Conservation (phyloP, 2,888 invertebrate genomes). For the Desoria tigrina region DNA sequence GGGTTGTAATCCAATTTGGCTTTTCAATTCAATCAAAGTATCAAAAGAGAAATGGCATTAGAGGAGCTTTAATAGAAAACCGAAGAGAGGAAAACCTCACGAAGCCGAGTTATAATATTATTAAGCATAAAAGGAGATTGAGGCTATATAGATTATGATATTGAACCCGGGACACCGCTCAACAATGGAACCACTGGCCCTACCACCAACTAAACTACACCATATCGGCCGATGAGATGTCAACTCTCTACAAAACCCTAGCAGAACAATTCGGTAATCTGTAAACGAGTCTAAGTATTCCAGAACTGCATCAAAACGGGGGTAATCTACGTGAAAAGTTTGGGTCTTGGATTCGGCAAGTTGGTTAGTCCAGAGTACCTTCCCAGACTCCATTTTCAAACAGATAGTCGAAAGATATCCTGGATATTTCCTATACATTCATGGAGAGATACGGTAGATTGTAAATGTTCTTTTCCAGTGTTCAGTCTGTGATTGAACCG, state of each 20-base stretch:
- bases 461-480: too few species aligned
- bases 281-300: not conserved
- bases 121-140: not conserved
- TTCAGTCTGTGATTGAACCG: too few species aligned
- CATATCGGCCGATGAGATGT: not conserved
- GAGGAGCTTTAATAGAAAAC: slow-evolving; percentile 48
- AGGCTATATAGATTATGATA: slow-evolving; percentile 1
- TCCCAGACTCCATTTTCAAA: too few species aligned
- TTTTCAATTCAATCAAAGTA: slow-evolving; percentile 55
- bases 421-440: too few species aligned
- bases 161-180: not conserved
- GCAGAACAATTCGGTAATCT: not conserved
- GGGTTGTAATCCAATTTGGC: slow-evolving; percentile 55
- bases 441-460: too few species aligned
- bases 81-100: slow-evolving; percentile 29
- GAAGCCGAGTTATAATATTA: slow-evolving; percentile 6
- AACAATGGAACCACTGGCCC: not conserved
- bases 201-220: not conserved
- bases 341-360: too few species aligned
- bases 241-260: not conserved
- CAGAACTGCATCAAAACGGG: slow-evolving; percentile 2
- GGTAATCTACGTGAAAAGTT: not conserved
- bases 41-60: slow-evolving; percentile 41
- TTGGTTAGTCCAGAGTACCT: too few species aligned
- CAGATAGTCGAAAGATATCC: too few species aligned